Evolutionary conservation across 1,140 invertebrate genomes (phyloP), one percentile per base, ranked within the genome.

Genomic region (Dreissena polymorpha): DNA sequence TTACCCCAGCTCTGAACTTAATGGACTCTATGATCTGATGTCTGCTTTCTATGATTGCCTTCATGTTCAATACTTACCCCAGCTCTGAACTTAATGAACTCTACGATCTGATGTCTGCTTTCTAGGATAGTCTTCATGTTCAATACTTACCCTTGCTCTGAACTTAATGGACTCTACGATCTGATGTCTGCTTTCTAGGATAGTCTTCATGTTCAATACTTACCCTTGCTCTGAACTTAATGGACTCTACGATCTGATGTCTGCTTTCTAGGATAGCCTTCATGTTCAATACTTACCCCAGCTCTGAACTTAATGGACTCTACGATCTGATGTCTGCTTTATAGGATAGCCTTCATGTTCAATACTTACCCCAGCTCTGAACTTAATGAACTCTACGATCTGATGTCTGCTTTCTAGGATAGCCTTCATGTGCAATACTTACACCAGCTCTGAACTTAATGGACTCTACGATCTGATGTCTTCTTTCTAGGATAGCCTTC

Each of bases 21-120:
- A 96, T 94, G 0, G 95, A 95, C 86, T 97, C 96, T 10, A 96
- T 92, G 68, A 96, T 94, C 91, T 97, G 97, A 82, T 96, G 95
- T 71, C 95, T 94, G 7, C 95, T 94, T 76, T 97, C 96, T 85
- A 94, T 93, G 57, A 97, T 92, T 14, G 93, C 91, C 81, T 89
- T 90, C 70, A n/a, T n/a, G n/a, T n/a, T n/a, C n/a, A n/a, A n/a
- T n/a, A n/a, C n/a, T n/a, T n/a, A n/a, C n/a, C n/a, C 86, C 84
- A 64, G 95, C 94, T 68, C 96, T 93, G 60, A 96, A 91, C 88
- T 96, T 96, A 13, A 96, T 94, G 0, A 95, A 95, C 86, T 97
- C 96, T 10, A 96, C 92, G 68, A 96, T 94, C 91, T 97, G 97
- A 82, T 96, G 95, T 71, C 95, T 94, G 7, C 95, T 94, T 76